Evolutionary conservation across 1,140 invertebrate species (phyloP).

Genomic region (Vollenhovia emeryi): DNA sequence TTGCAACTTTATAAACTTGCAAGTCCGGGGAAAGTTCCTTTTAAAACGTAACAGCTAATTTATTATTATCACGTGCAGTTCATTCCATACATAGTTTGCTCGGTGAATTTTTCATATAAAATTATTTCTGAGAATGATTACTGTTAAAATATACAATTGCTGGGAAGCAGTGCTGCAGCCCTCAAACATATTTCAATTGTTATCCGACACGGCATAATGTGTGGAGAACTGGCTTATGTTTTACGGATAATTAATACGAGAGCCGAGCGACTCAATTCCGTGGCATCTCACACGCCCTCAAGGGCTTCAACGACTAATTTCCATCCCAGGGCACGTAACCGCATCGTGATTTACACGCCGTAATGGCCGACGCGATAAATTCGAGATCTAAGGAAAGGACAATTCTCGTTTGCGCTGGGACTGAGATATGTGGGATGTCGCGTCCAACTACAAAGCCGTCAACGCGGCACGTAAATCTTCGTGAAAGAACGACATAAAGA

Average conservation of each 20-base stretch:
- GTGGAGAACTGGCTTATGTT: background rate
- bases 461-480: constrained; percentile 75
- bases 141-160: background rate
- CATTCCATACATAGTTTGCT: background rate
- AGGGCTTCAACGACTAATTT: constrained; percentile 71
- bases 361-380: constrained; percentile 75
- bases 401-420: constrained; percentile 67
- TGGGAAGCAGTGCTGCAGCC: background rate
- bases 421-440: constrained; percentile 73
- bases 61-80: background rate
- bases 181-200: constrained; percentile 6
- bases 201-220: background rate
- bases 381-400: constrained; percentile 75
- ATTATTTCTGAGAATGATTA: constrained; percentile 18
- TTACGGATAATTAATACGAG: constrained; percentile 40
- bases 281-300: background rate
- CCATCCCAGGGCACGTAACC: constrained; percentile 44
- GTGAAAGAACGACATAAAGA: constrained; percentile 37
- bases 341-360: constrained; percentile 70
- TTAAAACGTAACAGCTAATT: background rate
- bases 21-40: background rate
- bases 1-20: background rate
- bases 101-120: background rate
- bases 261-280: constrained; percentile 34
- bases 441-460: constrained; percentile 79